Base-by-base conservation (phyloP, 2,797 vertebrate species). In the Catamblyrhynchus diadema region DNA sequence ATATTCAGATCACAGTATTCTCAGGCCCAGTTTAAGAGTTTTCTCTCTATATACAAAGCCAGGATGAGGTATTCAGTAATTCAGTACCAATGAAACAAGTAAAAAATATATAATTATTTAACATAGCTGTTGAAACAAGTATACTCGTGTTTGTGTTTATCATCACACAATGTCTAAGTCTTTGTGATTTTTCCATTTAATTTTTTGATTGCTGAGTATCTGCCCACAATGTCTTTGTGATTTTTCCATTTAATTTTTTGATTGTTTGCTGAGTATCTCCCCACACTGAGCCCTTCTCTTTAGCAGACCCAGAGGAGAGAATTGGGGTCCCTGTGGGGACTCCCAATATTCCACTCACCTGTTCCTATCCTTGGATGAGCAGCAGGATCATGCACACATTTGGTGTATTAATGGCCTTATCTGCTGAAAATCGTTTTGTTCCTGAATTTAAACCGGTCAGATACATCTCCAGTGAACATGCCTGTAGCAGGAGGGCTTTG, bases 401-500 rank as follows among this genome's bases (percentile, higher is more conserved):
- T 11, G 21, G 7, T 41, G 3, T 1, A 13, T 60, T 25, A 8
- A 54, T 14, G 50, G 10, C 30, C 64, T 73, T 35, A 45, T 42
- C 41, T 86, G 24, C 61, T 33, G 48, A 65, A 23, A 30, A 33
- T 14, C 1, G 9, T 57, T 35, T 44, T 57, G 23, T 25, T 77
- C 33, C 66, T 57, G 44, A 77, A 33, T 59, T 54, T 44, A 22
- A 61, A 18, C 18, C 21, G 42, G 8, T 51, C 65, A 37, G 7
- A 9, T 32, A 4, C 0, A 0, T 25, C 53, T 42, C 0, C 0
- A 3, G 64, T 35, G 70, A 24, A 23, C 20, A 10, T n/a, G 53
- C 4, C 12, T 2, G 18, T 2, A 33, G 62, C 69, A 24, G 33
- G 56, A 24, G 4, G 0, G 1, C 1, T 23, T 62, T 88, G 27